Evolutionary conservation across 2,113 vertebrate species (phyloP).

Genomic region (Bucco capensis): DNA sequence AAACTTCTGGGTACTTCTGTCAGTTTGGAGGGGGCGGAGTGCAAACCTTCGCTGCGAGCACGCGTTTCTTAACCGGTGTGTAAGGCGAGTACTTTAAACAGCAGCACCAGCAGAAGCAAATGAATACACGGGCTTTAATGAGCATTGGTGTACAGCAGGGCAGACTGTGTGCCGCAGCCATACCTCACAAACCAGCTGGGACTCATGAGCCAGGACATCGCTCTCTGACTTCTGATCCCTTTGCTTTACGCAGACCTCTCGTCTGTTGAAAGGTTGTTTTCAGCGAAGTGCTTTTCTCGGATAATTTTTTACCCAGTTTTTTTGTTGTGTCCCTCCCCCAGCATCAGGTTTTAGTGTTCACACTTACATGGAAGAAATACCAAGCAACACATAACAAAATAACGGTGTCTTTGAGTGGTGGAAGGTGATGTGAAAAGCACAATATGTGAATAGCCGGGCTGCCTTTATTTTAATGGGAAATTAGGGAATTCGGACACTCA

Average conservation of each 20-base stretch:
- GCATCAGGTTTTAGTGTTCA: background rate
- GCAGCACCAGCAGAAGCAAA: background rate
- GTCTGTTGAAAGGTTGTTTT: background rate
- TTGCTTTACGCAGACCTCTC: background rate
- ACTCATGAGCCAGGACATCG: background rate
- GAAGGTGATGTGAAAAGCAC: background rate
- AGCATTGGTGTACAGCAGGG: constrained; percentile 30
- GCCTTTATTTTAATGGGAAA: background rate
- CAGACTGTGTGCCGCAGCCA: constrained; percentile 16
- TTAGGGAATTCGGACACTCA: background rate
- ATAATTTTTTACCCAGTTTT: background rate
- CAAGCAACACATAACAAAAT: background rate
- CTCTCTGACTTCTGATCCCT: background rate
- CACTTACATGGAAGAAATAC: background rate
- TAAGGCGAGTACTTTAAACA: background rate
- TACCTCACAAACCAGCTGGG: constrained; percentile 19
- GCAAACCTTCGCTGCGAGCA: background rate
- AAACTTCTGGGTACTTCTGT: background rate
- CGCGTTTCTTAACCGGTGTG: background rate
- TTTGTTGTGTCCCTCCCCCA: background rate
- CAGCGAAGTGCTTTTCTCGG: constrained; percentile 57
- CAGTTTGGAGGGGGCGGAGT: background rate
- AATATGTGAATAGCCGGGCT: background rate
- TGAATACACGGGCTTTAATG: constrained; percentile 62
- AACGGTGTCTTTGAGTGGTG: background rate